phyloP scores from a whole-genome alignment of 2,113 vertebrate genomes.

The Chrysochloris asiatica region DNA sequence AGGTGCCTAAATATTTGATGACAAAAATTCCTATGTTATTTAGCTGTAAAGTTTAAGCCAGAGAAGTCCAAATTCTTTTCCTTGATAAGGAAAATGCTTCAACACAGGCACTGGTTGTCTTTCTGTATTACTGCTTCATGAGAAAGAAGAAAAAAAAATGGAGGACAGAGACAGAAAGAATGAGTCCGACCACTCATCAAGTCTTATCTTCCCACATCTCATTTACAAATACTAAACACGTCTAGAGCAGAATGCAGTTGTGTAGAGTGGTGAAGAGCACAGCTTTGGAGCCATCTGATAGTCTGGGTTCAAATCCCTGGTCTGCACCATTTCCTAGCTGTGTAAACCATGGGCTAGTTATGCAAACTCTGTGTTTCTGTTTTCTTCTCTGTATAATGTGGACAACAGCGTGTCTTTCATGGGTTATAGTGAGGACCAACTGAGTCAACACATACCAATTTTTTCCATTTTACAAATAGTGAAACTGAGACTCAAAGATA shows the following conservation, averaged over 20 bases:
- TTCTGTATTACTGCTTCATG: background rate
- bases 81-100: background rate
- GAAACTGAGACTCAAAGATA: background rate
- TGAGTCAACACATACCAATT: background rate
- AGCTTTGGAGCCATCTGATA: background rate
- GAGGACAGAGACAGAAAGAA: background rate
- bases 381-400: background rate
- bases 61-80: background rate
- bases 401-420: background rate
- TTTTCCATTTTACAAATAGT: background rate
- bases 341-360: background rate
- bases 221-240: background rate
- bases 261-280: accelerated
- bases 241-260: accelerated
- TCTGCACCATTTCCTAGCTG: background rate
- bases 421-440: background rate
- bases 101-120: background rate
- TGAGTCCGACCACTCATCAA: background rate
- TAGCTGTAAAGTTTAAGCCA: background rate
- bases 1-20: background rate
- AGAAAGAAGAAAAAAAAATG: background rate
- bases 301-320: background rate
- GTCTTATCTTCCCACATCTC: background rate
- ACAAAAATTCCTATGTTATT: background rate
- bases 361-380: background rate